phyloP scores from a whole-genome alignment of 2,113 vertebrate genomes.

The Prolemur simus region DNA sequence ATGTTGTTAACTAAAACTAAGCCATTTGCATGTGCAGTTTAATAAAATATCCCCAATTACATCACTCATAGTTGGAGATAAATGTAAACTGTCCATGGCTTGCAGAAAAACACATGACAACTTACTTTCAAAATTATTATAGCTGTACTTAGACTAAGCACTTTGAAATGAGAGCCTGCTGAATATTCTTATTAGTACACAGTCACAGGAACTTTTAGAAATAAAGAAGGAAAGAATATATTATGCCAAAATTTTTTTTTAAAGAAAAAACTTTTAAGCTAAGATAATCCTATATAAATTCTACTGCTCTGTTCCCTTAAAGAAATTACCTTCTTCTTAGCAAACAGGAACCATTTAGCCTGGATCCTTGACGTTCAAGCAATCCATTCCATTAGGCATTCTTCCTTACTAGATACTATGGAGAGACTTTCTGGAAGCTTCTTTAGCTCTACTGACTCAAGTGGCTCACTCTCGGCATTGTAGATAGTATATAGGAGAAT shows the following conservation, averaged over 20 bases:
- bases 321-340: neutral
- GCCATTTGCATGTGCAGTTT: neutral
- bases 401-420: neutral
- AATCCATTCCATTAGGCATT: neutral
- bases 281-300: neutral
- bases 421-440: neutral
- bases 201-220: neutral
- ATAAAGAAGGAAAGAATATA: neutral
- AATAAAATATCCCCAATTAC: neutral
- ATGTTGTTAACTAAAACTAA: neutral
- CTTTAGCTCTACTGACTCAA: neutral
- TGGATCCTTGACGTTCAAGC: neutral
- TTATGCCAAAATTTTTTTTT: neutral
- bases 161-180: neutral
- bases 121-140: neutral
- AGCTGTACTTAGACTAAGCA: neutral
- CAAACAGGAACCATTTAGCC: neutral
- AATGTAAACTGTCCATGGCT: neutral
- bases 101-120: neutral
- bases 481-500: neutral
- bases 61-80: neutral
- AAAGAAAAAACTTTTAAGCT: neutral
- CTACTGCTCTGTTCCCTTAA: neutral
- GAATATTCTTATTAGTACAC: neutral
- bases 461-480: neutral